These are phyloP conservation scores for Lagria hirta DNA, from an alignment of 2,888 invertebrate species.

Conservation along the genomic window DNA sequence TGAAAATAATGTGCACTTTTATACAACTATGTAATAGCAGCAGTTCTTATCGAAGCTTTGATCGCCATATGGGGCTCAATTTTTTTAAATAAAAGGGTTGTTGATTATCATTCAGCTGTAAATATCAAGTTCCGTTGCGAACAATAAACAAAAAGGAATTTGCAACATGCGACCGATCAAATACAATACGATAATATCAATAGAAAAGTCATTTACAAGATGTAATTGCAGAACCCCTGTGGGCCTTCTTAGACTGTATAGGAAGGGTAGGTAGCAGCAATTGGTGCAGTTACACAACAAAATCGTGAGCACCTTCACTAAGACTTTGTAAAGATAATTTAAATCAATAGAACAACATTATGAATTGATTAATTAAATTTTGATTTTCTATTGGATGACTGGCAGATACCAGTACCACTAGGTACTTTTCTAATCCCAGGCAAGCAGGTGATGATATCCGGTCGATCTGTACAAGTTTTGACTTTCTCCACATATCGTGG, in stretches of 20 bases:
- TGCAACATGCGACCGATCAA: too few relatives aligned
- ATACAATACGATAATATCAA: too few relatives aligned
- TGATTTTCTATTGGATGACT: constrained; percentile 14
- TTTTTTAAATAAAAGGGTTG: constrained; percentile 10
- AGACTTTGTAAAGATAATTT: constrained; percentile 4
- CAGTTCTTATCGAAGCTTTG: too few relatives aligned
- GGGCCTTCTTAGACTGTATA: constrained; percentile 1
- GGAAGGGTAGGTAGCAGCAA: too few relatives aligned
- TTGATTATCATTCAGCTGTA: constrained; percentile 9
- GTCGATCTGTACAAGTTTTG: constrained; percentile 17
- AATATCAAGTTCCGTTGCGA: constrained; percentile 9
- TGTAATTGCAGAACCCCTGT: constrained; percentile 5
- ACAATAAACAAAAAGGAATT: constrained; percentile 8
- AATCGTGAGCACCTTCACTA: constrained; percentile 12
- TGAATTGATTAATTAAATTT: constrained; percentile 21
- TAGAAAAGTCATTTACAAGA: constrained; percentile 8
- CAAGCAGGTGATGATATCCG: constrained; percentile 25
- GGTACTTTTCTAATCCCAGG: too few relatives aligned
- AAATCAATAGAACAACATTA: constrained; percentile 20
- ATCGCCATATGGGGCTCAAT: too few relatives aligned
- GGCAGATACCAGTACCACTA: too few relatives aligned
- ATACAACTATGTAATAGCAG: too few relatives aligned
- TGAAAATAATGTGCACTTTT: too few relatives aligned
- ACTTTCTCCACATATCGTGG: constrained; percentile 21
- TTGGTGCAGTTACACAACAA: constrained; percentile 7